Percentiles rank a stretch among this genome's conserved stretches.
phyloP scores from a whole-genome alignment of 2,113 vertebrate species.

The Halichoerus grypus region DNA sequence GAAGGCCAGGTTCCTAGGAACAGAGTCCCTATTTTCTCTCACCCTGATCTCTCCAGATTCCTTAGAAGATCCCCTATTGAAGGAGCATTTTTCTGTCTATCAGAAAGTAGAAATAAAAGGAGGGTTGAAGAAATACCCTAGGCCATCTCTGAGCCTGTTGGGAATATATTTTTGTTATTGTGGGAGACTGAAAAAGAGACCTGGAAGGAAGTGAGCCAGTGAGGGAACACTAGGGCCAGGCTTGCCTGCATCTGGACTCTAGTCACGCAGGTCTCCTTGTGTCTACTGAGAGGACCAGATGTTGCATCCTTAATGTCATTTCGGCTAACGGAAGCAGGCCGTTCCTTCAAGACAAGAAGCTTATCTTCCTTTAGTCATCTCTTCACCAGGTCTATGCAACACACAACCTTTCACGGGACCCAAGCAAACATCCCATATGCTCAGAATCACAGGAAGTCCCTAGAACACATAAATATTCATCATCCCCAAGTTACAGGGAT shows the following conservation, averaged over 20 bases:
- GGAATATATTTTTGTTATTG: not conserved
- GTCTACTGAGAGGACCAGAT: not conserved
- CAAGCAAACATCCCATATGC: not conserved
- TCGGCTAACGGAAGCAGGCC: not conserved
- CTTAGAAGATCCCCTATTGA: not conserved
- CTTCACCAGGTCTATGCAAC: not conserved
- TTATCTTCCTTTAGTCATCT: not conserved
- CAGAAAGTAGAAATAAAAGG: not conserved
- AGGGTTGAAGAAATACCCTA: not conserved
- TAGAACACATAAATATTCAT: not conserved
- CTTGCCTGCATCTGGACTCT: too few relatives aligned
- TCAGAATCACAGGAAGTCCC: not conserved
- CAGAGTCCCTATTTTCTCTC: not conserved
- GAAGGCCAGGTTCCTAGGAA: not conserved
- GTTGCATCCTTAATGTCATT: not conserved
- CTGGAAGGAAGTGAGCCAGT: not conserved
- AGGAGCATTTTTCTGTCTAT: not conserved
- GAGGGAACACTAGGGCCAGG: accelerated
- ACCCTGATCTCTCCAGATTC: not conserved
- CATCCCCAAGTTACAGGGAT: not conserved
- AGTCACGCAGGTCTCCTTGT: not conserved
- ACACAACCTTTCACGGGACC: accelerated
- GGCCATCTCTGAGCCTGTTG: not conserved
- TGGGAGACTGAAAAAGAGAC: not conserved
- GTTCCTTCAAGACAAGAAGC: not conserved